A percentile compares a stretch with the other conserved stretches of the same genome.
Evolutionary conservation across 1,140 invertebrate species (phyloP).

Genomic region (Coptotermes formosanus): DNA sequence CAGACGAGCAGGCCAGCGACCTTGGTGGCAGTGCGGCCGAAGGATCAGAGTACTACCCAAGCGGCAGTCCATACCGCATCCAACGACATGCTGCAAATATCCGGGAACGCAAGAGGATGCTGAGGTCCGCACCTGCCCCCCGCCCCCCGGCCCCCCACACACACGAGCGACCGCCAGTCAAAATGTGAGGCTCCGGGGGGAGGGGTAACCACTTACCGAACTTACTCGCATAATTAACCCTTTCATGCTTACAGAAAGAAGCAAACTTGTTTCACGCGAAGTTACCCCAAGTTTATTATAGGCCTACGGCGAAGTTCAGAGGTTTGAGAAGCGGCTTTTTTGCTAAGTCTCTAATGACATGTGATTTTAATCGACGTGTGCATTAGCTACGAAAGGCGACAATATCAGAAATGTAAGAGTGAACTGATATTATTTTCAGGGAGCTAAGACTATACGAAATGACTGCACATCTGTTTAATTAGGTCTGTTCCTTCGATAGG

Average conservation of each 20-base stretch:
- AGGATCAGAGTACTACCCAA: conserved; percentile 51
- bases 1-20: conserved; percentile 34
- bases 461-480: too few relatives aligned
- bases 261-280: background rate
- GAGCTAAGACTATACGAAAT: too few relatives aligned
- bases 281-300: too few relatives aligned
- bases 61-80: conserved; percentile 78
- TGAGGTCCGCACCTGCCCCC: conserved; percentile 67
- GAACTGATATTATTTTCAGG: too few relatives aligned
- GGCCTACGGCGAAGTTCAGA: too few relatives aligned
- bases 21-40: conserved; percentile 50
- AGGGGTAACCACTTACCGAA: background rate
- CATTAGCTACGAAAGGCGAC: too few relatives aligned
- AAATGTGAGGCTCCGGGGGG: conserved; percentile 43
- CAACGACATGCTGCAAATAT: conserved; percentile 90
- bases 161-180: conserved; percentile 42
- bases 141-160: conserved; percentile 24
- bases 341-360: too few relatives aligned
- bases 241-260: background rate
- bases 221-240: background rate
- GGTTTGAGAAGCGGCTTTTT: too few relatives aligned
- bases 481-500: too few relatives aligned
- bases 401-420: too few relatives aligned
- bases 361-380: too few relatives aligned
- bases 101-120: conserved; percentile 91